Base-by-base conservation (phyloP, 2,113 vertebrate genomes). In the Rhynchomys soricoides region DNA sequence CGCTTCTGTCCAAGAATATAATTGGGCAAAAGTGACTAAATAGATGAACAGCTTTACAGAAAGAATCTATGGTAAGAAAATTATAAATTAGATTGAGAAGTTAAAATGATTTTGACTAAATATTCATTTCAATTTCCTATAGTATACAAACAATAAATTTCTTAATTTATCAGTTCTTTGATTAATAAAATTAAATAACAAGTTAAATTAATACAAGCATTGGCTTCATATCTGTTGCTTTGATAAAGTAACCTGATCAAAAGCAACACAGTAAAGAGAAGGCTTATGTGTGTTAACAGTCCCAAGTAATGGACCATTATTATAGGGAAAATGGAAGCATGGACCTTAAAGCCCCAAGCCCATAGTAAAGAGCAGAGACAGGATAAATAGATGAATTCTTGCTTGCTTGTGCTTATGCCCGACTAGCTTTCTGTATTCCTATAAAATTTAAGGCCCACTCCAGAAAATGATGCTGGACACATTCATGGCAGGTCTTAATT, bases 1-100 rank as follows among this genome's bases (percentile, higher is more conserved):
- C 81, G 5, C 90, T 97, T 94, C 89, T 90, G 70, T 93, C 97
- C 93, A 96, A 93, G 96, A 96, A 16, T 1, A 11, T 96, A 96
- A 97, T 50, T 92, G 55, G 9, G 93, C 70, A 78, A 85, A 90
- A 96, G 50, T 92, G 70, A 94, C 74, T 91, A 48, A 71, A 96
- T 89, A 96, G 34, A 97, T 89, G 73, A 85, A 22, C 87, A 66
- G 29, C 7, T 95, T 59, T 90, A 48, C 5, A 91, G 40, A 7
- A 93, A 95, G 88, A 90, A 31, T 43, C 5, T 92, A 57, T 52
- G 64, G 12, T 22, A 96, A 43, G 62, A 88, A 96, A 96, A 88
- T 81, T 66, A 43, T 57, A 90, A 96, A 92, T 62, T 24, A 87
- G 16, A 3, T 81, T 70, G n/a, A 90, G 16, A 86, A 24, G 55